Evolutionary conservation across 92 coral and sea anemone genomes (phyloP), one percentile per base, ranked within the genome.

Genomic region (Blastomussa wellsi): DNA sequence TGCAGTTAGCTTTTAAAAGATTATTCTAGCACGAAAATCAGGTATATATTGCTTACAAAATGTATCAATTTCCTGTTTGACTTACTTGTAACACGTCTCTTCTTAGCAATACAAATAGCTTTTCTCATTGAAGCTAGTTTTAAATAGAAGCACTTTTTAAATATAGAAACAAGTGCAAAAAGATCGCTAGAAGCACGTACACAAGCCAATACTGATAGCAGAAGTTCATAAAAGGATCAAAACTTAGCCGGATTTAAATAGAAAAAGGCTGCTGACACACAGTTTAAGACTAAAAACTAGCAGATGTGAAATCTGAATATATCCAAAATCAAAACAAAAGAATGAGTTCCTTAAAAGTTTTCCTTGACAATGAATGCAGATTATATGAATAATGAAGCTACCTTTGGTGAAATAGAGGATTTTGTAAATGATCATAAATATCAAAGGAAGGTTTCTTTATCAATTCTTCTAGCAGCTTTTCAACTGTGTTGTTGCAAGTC

Each of bases 41-140:
- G 44, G 44, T 19, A 70, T 33, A 70, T 70, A 70, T 70, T 35
- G 75, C 75, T 37, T 33, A 70, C 0, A 22, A 37, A 70, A 35
- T 70, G 44, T 36, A 10, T 70, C 44, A 70, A 70, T 70, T 70
- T 70, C 44, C 75, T 70, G 44, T 70, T 36, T 38, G 12, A 69
- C 74, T 70, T 70, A 38, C 44, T 13, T 70, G 41, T 2, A 36
- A 15, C 11, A 35, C 75, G n/a, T n/a, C n/a, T 7, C 32, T 9
- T 62, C 15, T n/a, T 17, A 70, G 47, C 29, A 33, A 70, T 70
- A 70, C 44, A 70, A 70, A 70, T 38, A 70, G 74, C 74, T 68
- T 36, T 32, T 68, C 73, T 33, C 39, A 33, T 1, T 29, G 22
- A 7, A 38, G 75, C 29, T 70, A 70, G 15, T 37, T 36, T 70